Conservation (phyloP, 1,140 invertebrate species). For the Achroia grisella region DNA sequence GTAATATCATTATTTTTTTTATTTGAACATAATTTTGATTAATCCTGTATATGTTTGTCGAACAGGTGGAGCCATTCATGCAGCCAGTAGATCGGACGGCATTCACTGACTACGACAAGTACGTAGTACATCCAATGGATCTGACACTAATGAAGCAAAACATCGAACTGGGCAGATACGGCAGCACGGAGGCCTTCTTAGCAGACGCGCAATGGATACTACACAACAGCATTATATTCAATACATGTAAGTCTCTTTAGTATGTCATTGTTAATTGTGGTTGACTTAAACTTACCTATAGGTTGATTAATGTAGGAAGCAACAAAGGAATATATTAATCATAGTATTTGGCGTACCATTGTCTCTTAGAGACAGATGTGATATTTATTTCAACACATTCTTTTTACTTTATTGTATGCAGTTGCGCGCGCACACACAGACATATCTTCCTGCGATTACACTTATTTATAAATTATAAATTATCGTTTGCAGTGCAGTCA, state of each 20-base stretch:
- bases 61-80: slow-evolving; percentile 82
- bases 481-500: slow-evolving; percentile 76
- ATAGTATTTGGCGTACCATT: too few species aligned
- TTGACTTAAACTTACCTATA: too few species aligned
- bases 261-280: not conserved
- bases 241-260: slow-evolving; percentile 79
- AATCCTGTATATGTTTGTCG: not conserved
- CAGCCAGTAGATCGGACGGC: slow-evolving; percentile 80
- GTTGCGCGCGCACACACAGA: too few species aligned
- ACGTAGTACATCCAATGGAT: slow-evolving; percentile 90
- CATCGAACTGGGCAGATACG: slow-evolving; percentile 85
- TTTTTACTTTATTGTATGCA: too few species aligned
- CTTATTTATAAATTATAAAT: too few species aligned
- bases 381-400: too few species aligned
- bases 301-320: too few species aligned
- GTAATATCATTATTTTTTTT: too few species aligned
- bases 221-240: slow-evolving; percentile 93
- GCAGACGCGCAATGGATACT: slow-evolving; percentile 94
- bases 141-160: slow-evolving; percentile 84
- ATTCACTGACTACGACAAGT: slow-evolving; percentile 85
- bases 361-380: too few species aligned
- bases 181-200: slow-evolving; percentile 91
- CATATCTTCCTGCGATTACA: too few species aligned
- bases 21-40: too few species aligned
- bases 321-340: too few species aligned